Base-by-base conservation (phyloP, 2,888 invertebrate genomes). In the Lasioglossum marginatum region DNA sequence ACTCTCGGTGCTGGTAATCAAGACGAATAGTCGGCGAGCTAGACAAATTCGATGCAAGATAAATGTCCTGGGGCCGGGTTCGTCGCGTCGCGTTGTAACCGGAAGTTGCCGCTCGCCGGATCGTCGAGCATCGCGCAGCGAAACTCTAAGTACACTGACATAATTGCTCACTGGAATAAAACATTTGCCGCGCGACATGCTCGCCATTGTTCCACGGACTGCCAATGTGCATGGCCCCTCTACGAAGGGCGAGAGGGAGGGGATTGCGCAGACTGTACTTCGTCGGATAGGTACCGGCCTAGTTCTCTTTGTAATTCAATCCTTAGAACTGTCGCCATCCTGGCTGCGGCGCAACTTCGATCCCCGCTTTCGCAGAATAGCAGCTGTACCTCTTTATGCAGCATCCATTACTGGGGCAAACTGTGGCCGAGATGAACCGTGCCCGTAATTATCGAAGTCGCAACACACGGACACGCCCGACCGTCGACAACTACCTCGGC, bases 251-350 rank as follows among this genome's bases (percentile, higher is more conserved):
- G 6, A 2, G 19, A 6, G 48, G 19, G 19, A 23, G 19, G 2
- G 19, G 57, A 37, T 34, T 19, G 31, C 43, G 66, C 57, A 68
- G 78, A 78, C 79, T 71, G 73, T 81, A 82, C 81, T 80, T 87
- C 68, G 87, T 43, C 79, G 75, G 87, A n/a, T 84, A 80, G 77
- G 79, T 75, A 74, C 82, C 85, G 88, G 87, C 87, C 88, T 88
- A 88, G 87, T 88, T 88, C 88, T 82, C 88, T 87, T 80, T 88
- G 80, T 84, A 87, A 88, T 88, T 87, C 85, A 87, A 88, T 88
- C 85, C 81, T 80, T 70, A 81, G 85, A 87, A 87, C 84, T 87
- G 87, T 82, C 83, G 86, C 70, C 80, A 83, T 86, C 78, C 83
- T 81, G 77, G 74, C 63, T 37, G 43, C 70, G 40, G 63, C 43